Percentiles rank a stretch among this genome's conserved stretches.
These are phyloP conservation scores for Crypturellus undulatus DNA, from an alignment of 2,113 vertebrate species.

Conservation along the genomic window DNA sequence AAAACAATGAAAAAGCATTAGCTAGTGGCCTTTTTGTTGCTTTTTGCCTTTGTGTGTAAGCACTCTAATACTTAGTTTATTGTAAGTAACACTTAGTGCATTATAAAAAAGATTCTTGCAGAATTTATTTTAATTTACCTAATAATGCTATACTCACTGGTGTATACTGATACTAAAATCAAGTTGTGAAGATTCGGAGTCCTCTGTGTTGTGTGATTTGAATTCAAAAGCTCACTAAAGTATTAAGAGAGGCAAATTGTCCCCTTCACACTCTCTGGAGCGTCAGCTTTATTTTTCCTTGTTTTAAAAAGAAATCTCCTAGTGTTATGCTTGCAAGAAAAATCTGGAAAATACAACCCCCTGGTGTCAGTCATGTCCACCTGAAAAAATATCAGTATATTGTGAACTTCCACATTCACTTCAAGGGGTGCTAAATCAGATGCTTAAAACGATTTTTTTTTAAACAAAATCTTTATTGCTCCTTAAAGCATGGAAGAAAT, in stretches of 20 bases:
- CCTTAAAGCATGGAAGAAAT: background rate
- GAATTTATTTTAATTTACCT: slow-evolving; percentile 9
- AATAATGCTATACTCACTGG: background rate
- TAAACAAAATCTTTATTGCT: slow-evolving; percentile 2
- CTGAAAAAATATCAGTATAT: slow-evolving; percentile 40
- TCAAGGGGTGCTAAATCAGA: slow-evolving; percentile 18
- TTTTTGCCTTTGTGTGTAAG: slow-evolving; percentile 72
- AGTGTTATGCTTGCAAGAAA: slow-evolving; percentile 34
- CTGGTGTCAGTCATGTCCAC: slow-evolving; percentile 38
- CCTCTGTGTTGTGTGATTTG: background rate
- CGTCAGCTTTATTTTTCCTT: slow-evolving; percentile 28
- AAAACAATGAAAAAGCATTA: slow-evolving; percentile 64
- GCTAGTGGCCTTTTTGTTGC: slow-evolving; percentile 59
- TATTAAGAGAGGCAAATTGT: background rate
- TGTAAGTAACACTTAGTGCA: slow-evolving; percentile 59
- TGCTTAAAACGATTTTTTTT: background rate
- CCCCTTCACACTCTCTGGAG: background rate
- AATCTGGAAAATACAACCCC: slow-evolving; percentile 55
- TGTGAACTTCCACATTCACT: slow-evolving; percentile 23
- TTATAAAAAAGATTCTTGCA: background rate
- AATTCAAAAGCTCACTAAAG: background rate
- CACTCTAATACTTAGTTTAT: slow-evolving; percentile 60
- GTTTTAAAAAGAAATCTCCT: slow-evolving; percentile 3
- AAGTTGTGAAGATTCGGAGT: background rate
- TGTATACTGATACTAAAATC: background rate